Evolutionary conservation across 1,140 invertebrate species (phyloP), one percentile per base, ranked within the genome.

Genomic region (Diorhabda carinulata): DNA sequence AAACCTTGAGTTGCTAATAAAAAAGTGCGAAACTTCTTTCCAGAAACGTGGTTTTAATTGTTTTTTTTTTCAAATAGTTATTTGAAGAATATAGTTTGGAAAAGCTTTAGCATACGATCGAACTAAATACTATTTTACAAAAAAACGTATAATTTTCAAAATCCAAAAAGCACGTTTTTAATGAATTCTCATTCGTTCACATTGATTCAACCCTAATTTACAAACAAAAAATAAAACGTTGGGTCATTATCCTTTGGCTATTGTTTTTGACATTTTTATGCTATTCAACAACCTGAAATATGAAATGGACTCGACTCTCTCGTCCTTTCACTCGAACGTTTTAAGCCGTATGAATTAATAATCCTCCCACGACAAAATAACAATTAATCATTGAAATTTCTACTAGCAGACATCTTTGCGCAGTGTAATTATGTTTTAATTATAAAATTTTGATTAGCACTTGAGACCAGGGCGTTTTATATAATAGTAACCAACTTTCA

Each of bases 361-460:
- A 57, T 65, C 45, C 57, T 6, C 42, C 45, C 43, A 44, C 68
- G 65, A 67, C 61, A 63, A 43, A 56, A 69, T 56, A 64, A 73
- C 67, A 71, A 73, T 73, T 73, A 73, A 73, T 73, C 72, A 73
- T 60, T 68, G 63, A 44, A 64, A 69, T 68, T 71, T 69, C 65
- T 61, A 67, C 66, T 67, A 47, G 40, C 56, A 57, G 41, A 56
- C 64, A 65, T 56, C 64, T 57, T 52, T 66, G 62, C 64, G 62
- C 44, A 64, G 68, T 64, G 65, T 73, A 70, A 73, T 73, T 73
- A 73, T 73, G 65, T 73, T 73, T 73, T 73, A 73, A 70, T 73
- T 73, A 73, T 70, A 66, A 66, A 66, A 62, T 70, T 70, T 65
- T 73, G 69, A 70, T 73, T 73, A 68, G 70, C 66, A 67, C 57